phyloP scores from a whole-genome alignment of 2,113 vertebrate species.

The Rallus limicola region DNA sequence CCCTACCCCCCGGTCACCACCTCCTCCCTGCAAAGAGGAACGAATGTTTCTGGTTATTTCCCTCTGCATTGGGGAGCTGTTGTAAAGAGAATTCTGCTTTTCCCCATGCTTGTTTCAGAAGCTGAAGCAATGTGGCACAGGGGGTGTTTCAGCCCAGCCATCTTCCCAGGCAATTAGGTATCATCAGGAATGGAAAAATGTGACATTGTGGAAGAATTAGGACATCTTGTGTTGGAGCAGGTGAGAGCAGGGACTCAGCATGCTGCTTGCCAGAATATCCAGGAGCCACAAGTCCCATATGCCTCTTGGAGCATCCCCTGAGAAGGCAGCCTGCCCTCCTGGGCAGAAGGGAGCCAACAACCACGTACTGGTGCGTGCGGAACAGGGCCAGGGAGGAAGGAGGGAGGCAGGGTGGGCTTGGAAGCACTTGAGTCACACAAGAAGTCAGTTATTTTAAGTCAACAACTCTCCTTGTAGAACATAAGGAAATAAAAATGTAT shows the following conservation, averaged over 20 bases:
- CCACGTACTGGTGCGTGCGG: fast-evolving
- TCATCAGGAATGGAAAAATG: background rate
- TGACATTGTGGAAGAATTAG: background rate
- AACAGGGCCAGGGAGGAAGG: fast-evolving
- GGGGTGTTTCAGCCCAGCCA: background rate
- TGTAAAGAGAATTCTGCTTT: background rate
- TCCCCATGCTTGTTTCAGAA: background rate
- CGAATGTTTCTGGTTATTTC: slow-evolving; percentile 26
- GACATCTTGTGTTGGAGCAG: background rate
- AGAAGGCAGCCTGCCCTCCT: background rate
- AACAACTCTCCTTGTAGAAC: background rate
- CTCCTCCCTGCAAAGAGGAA: slow-evolving; percentile 23
- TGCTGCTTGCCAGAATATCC: background rate
- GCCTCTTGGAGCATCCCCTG: background rate
- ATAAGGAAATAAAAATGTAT: background rate
- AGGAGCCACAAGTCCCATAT: background rate
- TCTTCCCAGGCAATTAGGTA: too few species aligned
- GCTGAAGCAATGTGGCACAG: background rate
- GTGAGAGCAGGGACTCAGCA: background rate
- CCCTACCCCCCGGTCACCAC: slow-evolving; percentile 40
- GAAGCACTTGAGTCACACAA: background rate
- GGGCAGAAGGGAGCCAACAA: background rate
- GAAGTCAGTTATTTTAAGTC: background rate
- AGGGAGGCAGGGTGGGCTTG: background rate
- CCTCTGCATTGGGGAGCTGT: background rate